Evolutionary conservation across 2,888 invertebrate species (phyloP).

Genomic region (Drosophila seclusa): DNA sequence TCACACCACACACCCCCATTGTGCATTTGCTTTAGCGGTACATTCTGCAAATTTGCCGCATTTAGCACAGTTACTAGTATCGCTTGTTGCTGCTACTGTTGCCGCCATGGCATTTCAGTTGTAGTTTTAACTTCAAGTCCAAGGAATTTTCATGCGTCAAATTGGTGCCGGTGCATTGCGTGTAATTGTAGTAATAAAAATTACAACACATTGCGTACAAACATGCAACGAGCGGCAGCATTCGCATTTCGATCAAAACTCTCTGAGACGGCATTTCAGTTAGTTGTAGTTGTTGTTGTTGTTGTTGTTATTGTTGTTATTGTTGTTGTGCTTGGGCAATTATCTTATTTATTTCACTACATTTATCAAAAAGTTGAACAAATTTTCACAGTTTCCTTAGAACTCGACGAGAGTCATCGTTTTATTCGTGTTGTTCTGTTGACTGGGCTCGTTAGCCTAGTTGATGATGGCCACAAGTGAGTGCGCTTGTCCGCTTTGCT

Average conservation of each 20-base stretch:
- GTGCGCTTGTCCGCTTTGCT: slow-evolving; percentile 31
- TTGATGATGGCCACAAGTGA: slow-evolving; percentile 43
- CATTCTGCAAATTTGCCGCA: slow-evolving; percentile 69
- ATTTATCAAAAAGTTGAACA: slow-evolving; percentile 75
- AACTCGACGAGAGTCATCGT: slow-evolving; percentile 30
- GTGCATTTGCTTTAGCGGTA: not conserved
- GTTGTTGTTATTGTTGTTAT: not conserved
- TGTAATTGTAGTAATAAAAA: slow-evolving; percentile 79
- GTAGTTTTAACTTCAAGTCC: slow-evolving; percentile 45
- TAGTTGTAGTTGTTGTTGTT: not conserved
- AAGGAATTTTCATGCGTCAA: slow-evolving; percentile 78
- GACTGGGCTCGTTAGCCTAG: slow-evolving; percentile 32
- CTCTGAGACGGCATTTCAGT: slow-evolving; percentile 13
- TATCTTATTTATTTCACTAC: slow-evolving; percentile 71
- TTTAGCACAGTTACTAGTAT: slow-evolving; percentile 56
- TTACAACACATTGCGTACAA: slow-evolving; percentile 77
- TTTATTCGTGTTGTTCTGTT: not conserved
- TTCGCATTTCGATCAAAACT: slow-evolving; percentile 24
- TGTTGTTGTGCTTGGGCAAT: slow-evolving; percentile 54
- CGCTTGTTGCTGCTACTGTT: slow-evolving; percentile 14
- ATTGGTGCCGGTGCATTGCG: slow-evolving; percentile 73
- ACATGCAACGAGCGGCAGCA: slow-evolving; percentile 62
- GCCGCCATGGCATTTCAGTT: slow-evolving; percentile 60
- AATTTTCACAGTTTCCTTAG: slow-evolving; percentile 68
- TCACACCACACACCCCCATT: not conserved